Evolutionary conservation across 2,797 vertebrate species (phyloP).

Genomic region (Hoplostethus mediterraneus): DNA sequence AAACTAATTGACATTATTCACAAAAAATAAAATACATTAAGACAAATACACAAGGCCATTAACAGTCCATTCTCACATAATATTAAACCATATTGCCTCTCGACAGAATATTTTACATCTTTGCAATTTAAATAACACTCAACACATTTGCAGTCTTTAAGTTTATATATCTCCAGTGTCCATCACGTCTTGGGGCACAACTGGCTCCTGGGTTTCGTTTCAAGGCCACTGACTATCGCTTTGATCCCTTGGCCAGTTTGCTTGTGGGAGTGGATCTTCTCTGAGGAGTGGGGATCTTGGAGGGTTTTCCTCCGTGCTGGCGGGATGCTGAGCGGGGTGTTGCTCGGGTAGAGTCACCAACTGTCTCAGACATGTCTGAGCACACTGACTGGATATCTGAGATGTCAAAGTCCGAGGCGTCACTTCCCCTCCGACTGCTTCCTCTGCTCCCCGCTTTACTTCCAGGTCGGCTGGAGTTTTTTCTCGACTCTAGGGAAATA

Average conservation of each 20-base stretch:
- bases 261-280: constrained; percentile 88
- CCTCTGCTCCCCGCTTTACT: constrained; percentile 97
- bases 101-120: constrained; percentile 98
- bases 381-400: constrained; percentile 98
- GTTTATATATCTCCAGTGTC: constrained; percentile 82
- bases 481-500: constrained; percentile 84
- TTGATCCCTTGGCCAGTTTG: constrained; percentile 92
- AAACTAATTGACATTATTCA: constrained; percentile 90
- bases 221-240: constrained; percentile 91
- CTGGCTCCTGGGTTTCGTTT: constrained; percentile 55
- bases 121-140: constrained; percentile 91
- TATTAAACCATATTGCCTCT: constrained; percentile 95
- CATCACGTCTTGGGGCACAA: constrained; percentile 60
- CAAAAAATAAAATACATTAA: constrained; percentile 92
- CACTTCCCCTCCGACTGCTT: constrained; percentile 96
- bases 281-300: constrained; percentile 97
- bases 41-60: constrained; percentile 96
- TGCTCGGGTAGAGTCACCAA: constrained; percentile 85
- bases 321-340: constrained; percentile 89
- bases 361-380: constrained; percentile 92
- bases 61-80: constrained; percentile 91
- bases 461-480: constrained; percentile 90
- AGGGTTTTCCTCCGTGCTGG: constrained; percentile 90
- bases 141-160: constrained; percentile 80
- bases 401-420: constrained; percentile 99